Conservation (phyloP, 2,797 vertebrate genomes). For the Emys orbicularis region DNA sequence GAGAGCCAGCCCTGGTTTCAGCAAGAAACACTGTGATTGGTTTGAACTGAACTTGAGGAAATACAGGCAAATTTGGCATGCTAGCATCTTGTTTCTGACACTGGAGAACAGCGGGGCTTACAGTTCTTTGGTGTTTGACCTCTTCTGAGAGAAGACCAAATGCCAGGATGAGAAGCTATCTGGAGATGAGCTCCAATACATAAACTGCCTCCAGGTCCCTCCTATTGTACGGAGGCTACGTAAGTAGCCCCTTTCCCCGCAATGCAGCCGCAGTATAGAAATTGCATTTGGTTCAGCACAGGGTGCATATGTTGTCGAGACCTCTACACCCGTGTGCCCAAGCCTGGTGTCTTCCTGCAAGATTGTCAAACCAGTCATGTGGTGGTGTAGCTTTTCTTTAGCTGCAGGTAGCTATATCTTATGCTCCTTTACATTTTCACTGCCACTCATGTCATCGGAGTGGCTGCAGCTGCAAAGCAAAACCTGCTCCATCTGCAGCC, state of each 20-base stretch:
- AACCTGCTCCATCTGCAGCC: rapidly evolving
- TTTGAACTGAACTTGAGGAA: not conserved
- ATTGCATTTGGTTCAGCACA: not conserved
- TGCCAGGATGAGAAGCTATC: not conserved
- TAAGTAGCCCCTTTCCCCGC: not conserved
- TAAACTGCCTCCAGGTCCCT: too few species aligned
- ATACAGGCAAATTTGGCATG: not conserved
- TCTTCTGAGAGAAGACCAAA: not conserved
- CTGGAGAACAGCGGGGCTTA: not conserved
- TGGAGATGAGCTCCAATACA: not conserved
- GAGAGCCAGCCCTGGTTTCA: too few species aligned
- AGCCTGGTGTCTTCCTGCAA: not conserved
- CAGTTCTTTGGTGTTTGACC: not conserved
- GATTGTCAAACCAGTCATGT: not conserved
- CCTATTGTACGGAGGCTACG: not conserved
- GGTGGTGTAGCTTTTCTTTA: not conserved
- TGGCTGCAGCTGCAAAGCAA: not conserved
- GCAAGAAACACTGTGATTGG: not conserved
- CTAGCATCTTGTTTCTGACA: not conserved
- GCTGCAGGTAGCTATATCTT: not conserved
- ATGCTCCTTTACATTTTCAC: not conserved
- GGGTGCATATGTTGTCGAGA: not conserved
- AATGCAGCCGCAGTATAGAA: not conserved
- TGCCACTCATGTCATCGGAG: not conserved
- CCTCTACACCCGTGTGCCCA: not conserved